These are phyloP conservation scores for Xylota sylvarum DNA, from an alignment of 2,888 invertebrate genomes.

Conservation along the genomic window DNA sequence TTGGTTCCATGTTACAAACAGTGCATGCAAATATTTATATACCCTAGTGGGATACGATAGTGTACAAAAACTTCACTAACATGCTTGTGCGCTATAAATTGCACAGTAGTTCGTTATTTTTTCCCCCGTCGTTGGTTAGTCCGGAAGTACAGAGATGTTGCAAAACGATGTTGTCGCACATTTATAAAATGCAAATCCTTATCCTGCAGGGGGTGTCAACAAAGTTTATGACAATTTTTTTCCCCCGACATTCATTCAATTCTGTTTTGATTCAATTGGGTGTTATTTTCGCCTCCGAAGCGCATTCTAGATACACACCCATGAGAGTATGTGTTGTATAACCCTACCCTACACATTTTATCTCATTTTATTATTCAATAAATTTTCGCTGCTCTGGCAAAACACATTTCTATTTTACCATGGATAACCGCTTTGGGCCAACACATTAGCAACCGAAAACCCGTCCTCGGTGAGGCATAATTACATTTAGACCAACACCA, in stretches of 20 bases:
- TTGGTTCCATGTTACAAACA: too few relatives aligned
- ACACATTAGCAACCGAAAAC: neutral
- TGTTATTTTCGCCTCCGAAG: neutral
- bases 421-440: neutral
- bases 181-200: neutral
- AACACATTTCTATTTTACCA: neutral
- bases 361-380: neutral
- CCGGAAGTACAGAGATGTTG: neutral
- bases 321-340: too few relatives aligned
- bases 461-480: constrained; percentile 3
- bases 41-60: too few relatives aligned
- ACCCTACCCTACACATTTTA: neutral
- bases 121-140: too few relatives aligned
- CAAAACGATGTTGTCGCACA: neutral
- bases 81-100: too few relatives aligned
- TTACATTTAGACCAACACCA: constrained; percentile 2
- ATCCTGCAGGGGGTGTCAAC: too few relatives aligned
- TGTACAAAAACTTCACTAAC: too few relatives aligned
- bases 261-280: neutral
- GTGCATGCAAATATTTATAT: too few relatives aligned
- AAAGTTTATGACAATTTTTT: too few relatives aligned
- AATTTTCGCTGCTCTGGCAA: neutral
- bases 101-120: too few relatives aligned
- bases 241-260: too few relatives aligned
- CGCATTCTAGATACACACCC: neutral